phyloP scores from a whole-genome alignment of 1,140 invertebrate species.

The Drosophila bifasciata region DNA sequence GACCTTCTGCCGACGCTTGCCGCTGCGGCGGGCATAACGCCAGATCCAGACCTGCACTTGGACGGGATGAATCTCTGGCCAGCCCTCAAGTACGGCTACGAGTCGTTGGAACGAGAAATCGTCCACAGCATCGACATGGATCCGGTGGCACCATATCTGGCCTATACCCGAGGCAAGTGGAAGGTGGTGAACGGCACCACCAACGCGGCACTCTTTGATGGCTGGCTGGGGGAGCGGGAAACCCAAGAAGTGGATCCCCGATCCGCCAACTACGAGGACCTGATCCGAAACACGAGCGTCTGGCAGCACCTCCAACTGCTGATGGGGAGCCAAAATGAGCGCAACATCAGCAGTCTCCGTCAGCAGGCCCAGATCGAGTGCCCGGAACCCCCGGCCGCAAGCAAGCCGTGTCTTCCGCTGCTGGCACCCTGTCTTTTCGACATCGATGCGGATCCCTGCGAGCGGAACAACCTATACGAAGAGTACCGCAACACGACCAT shows the following conservation, averaged over 20 bases:
- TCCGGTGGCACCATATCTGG: conserved; percentile 86
- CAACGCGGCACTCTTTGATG: conserved; percentile 83
- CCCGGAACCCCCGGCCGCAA: conserved; percentile 8
- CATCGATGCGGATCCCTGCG: conserved; percentile 91
- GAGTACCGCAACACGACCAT: conserved; percentile 42
- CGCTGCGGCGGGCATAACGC: conserved; percentile 85
- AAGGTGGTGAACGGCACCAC: conserved; percentile 89
- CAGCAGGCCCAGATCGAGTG: conserved; percentile 84
- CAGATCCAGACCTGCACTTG: conserved; percentile 82
- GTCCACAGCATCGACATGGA: conserved; percentile 91
- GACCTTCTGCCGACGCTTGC: conserved; percentile 95
- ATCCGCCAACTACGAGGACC: conserved; percentile 82
- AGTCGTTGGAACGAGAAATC: conserved; percentile 86
- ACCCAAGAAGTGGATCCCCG: conserved; percentile 56
- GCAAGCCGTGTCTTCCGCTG: conserved; percentile 77
- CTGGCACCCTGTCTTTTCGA: conserved; percentile 89
- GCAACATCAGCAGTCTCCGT: conserved; percentile 78
- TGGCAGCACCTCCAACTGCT: conserved; percentile 61
- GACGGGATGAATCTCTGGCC: conserved; percentile 91
- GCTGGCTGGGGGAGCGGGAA: conserved; percentile 84
- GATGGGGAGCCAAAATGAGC: conserved; percentile 35
- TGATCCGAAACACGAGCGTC: conserved; percentile 84
- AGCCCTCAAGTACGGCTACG: conserved; percentile 84
- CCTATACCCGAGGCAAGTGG: conserved; percentile 88
- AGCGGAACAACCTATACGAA: conserved; percentile 88